Evolutionary conservation across 2,797 vertebrate species (phyloP).

Genomic region (Chaenodraco wilsoni): DNA sequence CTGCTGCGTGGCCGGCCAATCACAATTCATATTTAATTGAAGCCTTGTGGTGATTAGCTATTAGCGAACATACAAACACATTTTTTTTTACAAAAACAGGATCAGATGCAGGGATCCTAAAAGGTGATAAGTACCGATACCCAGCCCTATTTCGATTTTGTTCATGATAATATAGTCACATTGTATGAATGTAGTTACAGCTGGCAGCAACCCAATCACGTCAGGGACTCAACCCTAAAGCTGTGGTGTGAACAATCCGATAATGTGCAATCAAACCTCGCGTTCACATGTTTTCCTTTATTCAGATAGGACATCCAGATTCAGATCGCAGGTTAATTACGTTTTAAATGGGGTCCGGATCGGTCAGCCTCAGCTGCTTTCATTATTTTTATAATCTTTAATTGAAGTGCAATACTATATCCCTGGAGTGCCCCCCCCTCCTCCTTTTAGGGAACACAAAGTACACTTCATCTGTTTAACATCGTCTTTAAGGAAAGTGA

Average conservation of each 20-base stretch:
- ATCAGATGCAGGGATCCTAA: too few relatives aligned
- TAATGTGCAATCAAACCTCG: neutral
- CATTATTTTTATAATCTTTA: neutral
- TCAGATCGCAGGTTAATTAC: neutral
- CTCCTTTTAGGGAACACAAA: neutral
- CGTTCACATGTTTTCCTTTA: neutral
- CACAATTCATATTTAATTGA: too few relatives aligned
- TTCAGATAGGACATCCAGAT: neutral
- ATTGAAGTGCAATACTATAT: constrained; percentile 1
- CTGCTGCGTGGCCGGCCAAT: too few relatives aligned
- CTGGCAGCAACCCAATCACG: neutral
- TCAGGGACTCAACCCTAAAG: neutral
- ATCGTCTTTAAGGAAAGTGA: neutral
- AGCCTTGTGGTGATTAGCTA: too few relatives aligned
- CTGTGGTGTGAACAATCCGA: neutral
- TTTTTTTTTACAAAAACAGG: too few relatives aligned
- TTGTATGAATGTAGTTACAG: neutral
- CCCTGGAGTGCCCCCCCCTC: neutral
- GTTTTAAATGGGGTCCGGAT: neutral
- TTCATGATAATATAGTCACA: neutral
- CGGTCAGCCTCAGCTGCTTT: neutral
- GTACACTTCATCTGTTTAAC: neutral
- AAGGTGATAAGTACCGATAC: too few relatives aligned
- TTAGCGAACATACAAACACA: too few relatives aligned
- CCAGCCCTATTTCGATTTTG: too few relatives aligned